Percentiles rank a stretch among this genome's conserved stretches.
These are phyloP conservation scores for Diadema setosum DNA, from an alignment of 35 echinoderm and acorn worm species.

Conservation along the genomic window DNA sequence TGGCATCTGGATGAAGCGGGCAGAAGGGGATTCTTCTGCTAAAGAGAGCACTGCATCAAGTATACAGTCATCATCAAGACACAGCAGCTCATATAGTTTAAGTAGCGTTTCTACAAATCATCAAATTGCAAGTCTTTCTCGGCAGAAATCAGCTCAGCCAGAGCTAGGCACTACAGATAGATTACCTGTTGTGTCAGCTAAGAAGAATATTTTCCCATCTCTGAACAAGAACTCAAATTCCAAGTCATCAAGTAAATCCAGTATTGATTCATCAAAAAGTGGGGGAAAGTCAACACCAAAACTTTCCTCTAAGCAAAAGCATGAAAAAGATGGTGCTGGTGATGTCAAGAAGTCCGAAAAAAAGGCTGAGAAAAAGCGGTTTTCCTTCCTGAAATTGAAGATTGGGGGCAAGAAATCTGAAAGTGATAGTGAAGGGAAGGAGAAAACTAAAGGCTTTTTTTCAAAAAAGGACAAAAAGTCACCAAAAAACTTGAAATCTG, in stretches of 20 bases:
- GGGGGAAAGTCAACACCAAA: not conserved
- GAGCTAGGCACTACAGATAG: not conserved
- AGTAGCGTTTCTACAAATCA: conserved; percentile 16
- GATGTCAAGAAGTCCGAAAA: conserved; percentile 68
- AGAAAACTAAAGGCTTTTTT: conserved; percentile 10
- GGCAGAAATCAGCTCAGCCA: conserved; percentile 18
- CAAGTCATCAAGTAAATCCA: conserved; percentile 11
- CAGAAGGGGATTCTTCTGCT: not conserved
- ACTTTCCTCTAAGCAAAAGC: conserved; percentile 26
- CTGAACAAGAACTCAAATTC: conserved; percentile 13
- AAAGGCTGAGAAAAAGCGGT: conserved; percentile 84
- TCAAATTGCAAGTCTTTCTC: conserved; percentile 2
- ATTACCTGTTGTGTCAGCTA: not conserved
- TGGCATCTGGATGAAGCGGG: conserved; percentile 82
- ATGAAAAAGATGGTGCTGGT: conserved; percentile 14
- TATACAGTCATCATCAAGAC: not conserved
- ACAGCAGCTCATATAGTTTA: conserved; percentile 26
- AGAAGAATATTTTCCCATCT: not conserved
- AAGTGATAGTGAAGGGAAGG: conserved; percentile 35
- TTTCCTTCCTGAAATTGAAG: conserved; percentile 94
- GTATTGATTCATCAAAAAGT: conserved; percentile 12
- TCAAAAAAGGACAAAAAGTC: conserved; percentile 15
- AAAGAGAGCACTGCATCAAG: not conserved
- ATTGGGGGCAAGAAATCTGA: conserved; percentile 71
- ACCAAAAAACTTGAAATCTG: conserved; percentile 13